Evolutionary conservation across 2,888 invertebrate genomes (phyloP).

Genomic region (Norana najaformis): DNA sequence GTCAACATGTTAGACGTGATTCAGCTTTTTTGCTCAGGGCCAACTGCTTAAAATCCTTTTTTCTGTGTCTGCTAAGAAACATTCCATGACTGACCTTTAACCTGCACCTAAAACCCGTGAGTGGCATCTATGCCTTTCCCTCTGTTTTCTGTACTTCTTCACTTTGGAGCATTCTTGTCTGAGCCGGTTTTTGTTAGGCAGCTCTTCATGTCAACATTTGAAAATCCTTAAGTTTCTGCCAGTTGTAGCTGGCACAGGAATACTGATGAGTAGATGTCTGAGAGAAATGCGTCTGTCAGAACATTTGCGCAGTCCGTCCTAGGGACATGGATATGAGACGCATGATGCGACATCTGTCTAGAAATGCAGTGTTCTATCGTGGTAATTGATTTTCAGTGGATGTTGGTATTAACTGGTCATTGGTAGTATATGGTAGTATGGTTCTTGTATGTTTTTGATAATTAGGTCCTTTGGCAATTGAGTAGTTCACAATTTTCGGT

Average conservation of each 20-base stretch:
- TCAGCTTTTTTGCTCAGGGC: no score
- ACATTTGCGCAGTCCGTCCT: no score
- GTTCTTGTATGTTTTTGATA: background rate
- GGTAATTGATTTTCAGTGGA: no score
- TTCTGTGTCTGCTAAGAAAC: background rate
- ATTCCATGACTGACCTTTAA: background rate
- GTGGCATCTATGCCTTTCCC: background rate
- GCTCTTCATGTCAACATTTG: background rate
- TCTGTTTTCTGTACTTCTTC: background rate
- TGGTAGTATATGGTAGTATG: background rate
- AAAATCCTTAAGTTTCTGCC: background rate
- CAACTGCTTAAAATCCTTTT: background rate
- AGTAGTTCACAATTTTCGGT: background rate
- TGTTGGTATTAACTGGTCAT: no score
- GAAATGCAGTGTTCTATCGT: no score
- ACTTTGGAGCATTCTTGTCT: background rate
- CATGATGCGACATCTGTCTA: no score
- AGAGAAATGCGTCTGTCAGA: no score
- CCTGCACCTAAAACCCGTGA: background rate
- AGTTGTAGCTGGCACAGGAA: background rate
- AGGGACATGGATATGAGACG: no score
- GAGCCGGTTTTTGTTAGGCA: background rate
- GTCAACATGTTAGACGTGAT: background rate
- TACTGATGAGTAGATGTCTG: background rate
- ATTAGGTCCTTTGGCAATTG: background rate